phyloP scores from a whole-genome alignment of 2,113 vertebrate species.

The Aleadryas rufinucha region DNA sequence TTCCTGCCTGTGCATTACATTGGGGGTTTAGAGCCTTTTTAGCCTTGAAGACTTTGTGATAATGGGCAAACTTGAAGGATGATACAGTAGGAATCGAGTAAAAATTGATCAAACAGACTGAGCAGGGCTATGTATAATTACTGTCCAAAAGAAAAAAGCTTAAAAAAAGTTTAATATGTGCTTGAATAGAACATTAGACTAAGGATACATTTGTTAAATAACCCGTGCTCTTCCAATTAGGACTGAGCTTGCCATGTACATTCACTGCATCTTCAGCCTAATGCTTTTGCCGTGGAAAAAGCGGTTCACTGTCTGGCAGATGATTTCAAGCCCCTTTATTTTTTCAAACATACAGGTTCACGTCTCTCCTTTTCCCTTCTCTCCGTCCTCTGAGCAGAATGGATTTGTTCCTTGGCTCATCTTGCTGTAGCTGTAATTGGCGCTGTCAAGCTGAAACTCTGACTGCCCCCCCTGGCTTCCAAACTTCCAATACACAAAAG shows the following conservation, averaged over 20 bases:
- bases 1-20: background rate
- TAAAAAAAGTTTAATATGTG: background rate
- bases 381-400: background rate
- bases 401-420: background rate
- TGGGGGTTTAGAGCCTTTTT: slow-evolving; percentile 4
- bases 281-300: background rate
- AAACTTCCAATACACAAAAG: background rate
- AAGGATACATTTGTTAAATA: slow-evolving; percentile 35
- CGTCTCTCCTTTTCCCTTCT: background rate
- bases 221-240: background rate
- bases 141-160: background rate
- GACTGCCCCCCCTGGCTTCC: background rate
- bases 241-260: background rate
- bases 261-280: background rate
- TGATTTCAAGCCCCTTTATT: slow-evolving; percentile 2
- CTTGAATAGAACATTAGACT: slow-evolving; percentile 8
- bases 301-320: background rate
- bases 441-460: background rate
- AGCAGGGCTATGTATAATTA: slow-evolving; percentile 17
- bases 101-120: slow-evolving; percentile 37
- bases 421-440: background rate
- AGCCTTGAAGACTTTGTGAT: background rate
- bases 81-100: background rate
- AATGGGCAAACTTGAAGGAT: slow-evolving; percentile 27
- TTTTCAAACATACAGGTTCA: background rate